Conservation (phyloP, 1,140 invertebrate species). For the Yoshiicerus persimilis region DNA sequence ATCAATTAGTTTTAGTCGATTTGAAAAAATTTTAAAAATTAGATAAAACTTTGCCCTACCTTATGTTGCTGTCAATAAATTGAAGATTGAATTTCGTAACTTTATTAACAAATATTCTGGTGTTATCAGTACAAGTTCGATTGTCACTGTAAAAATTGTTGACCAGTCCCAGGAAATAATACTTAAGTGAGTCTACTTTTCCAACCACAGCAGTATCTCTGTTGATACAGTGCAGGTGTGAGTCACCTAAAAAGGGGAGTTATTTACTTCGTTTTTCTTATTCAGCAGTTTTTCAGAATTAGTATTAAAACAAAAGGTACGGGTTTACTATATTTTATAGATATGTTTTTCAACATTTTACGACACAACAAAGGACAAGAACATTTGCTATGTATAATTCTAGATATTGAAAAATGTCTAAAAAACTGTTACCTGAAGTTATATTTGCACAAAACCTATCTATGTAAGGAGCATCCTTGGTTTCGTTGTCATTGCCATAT, state of each 20-base stretch:
- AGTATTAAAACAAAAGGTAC: too few species aligned
- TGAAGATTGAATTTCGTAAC: neutral
- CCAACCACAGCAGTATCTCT: neutral
- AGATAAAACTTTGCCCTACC: too few species aligned
- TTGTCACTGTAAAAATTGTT: neutral
- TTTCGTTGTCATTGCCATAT: neutral
- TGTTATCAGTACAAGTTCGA: neutral
- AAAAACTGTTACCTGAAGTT: neutral
- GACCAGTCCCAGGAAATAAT: neutral
- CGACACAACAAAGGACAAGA: neutral
- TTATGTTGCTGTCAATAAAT: neutral
- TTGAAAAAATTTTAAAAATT: too few species aligned
- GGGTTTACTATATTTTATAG: too few species aligned
- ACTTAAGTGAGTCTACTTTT: neutral
- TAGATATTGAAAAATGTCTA: neutral
- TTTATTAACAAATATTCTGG: neutral
- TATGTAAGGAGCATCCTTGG: neutral
- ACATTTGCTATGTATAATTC: too few species aligned
- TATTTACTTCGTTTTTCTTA: neutral
- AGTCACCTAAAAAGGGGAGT: neutral
- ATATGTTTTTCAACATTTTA: neutral
- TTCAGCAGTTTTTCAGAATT: neutral
- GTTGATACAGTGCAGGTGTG: neutral
- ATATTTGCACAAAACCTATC: neutral
- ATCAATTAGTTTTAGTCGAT: too few species aligned